Evolutionary conservation across 2,113 vertebrate species (phyloP), one percentile per base, ranked within the genome.

Genomic region (Amphiprion ocellaris): DNA sequence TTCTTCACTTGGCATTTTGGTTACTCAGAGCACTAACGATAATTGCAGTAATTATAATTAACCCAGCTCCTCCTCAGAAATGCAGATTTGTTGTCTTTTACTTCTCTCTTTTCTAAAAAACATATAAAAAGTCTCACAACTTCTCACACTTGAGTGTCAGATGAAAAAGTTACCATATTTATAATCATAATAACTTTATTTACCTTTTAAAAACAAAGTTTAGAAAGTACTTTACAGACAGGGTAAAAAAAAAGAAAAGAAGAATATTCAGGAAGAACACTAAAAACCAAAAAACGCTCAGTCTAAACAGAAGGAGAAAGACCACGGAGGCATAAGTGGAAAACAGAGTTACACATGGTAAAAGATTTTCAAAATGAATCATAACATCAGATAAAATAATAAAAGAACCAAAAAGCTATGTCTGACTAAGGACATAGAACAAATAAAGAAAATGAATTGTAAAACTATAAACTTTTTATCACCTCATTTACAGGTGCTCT

Each of bases 161-260:
- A 81, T 72, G 33, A 75, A 84, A 66, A 10, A 71, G 59, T 12
- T 24, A 74, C 41, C 17, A n/a, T 9, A 19, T 47, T 33, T 62
- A 56, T 58, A 23, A 83, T 81, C 1, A 24, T 56, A 81, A 77
- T 69, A 56, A 66, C n/a, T 33, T 1, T 33, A 33, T 5, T 7
- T 8, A 33, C 6, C 33, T 33, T 33, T 33, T 7, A 33, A 33
- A 33, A 33, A 33, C 33, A 6, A 5, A 33, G 28, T 30, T 30
- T 30, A 30, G 3, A 30, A 30, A 30, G 28, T 52, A 14, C 53
- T 5, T 50, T 8, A 39, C 12, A 16, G 41, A 70, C 8, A 21
- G 24, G 5, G 21, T 21, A 66, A 3, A 30, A 39, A 6, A 24
- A 23, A 23, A 44, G 11, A 61, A 30, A 30, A 30, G 28, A 30